Conservation (phyloP, 1,140 invertebrate genomes). For the Dendroctonus valens region DNA sequence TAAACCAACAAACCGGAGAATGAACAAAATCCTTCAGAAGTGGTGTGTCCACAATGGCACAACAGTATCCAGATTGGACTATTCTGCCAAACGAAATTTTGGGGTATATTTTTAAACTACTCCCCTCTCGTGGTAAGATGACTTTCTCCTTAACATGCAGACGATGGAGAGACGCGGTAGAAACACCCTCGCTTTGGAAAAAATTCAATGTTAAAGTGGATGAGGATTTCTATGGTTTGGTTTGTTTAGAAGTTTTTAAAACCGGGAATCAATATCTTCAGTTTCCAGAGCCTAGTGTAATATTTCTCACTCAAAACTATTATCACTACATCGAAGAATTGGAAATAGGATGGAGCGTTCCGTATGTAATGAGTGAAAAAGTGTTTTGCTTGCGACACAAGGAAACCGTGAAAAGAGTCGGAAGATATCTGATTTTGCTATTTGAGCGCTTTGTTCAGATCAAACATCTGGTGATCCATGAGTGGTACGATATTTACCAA, state of each 20-base stretch:
- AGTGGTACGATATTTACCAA: slow-evolving; percentile 37
- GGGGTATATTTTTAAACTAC: slow-evolving; percentile 31
- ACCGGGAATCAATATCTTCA: background rate
- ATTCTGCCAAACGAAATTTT: slow-evolving; percentile 32
- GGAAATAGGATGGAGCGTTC: slow-evolving; percentile 35
- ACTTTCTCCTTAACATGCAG: slow-evolving; percentile 35
- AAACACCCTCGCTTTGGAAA: slow-evolving; percentile 33
- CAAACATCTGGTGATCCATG: slow-evolving; percentile 29
- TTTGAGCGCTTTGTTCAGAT: slow-evolving; percentile 32
- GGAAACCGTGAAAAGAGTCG: slow-evolving; percentile 36
- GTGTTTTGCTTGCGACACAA: slow-evolving; percentile 20
- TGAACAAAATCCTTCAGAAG: background rate
- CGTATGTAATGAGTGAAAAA: slow-evolving; percentile 21
- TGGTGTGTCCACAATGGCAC: background rate
- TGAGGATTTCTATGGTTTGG: slow-evolving; percentile 33
- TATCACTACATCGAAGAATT: slow-evolving; percentile 29
- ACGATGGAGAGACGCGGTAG: slow-evolving; percentile 34
- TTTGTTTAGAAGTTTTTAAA: background rate
- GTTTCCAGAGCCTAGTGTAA: slow-evolving; percentile 36
- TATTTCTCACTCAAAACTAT: slow-evolving; percentile 32
- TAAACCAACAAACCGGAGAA: background rate
- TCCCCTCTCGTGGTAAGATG: slow-evolving; percentile 35
- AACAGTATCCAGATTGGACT: slow-evolving; percentile 22
- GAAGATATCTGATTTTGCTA: slow-evolving; percentile 31
- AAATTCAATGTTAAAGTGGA: slow-evolving; percentile 37